A percentile compares a stretch with the other conserved stretches of the same genome.
phyloP scores from a whole-genome alignment of 2,888 invertebrate genomes.

The Muscina levida region DNA sequence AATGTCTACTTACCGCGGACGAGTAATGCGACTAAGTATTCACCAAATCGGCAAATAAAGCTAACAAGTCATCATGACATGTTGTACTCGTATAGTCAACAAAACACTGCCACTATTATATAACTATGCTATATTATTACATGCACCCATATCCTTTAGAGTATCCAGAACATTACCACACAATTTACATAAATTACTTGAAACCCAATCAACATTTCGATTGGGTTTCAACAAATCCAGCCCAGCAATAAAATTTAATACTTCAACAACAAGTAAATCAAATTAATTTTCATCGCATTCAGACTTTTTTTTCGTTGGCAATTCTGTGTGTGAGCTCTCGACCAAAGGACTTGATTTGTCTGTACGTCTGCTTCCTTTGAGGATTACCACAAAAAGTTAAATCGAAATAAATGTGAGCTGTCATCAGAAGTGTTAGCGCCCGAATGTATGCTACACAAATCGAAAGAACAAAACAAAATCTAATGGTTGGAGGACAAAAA shows the following conservation, averaged over 20 bases:
- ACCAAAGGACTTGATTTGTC: background rate
- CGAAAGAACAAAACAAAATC: background rate
- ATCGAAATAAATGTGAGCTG: slow-evolving; percentile 62
- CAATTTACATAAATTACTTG: slow-evolving; percentile 29
- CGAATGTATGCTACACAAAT: slow-evolving; percentile 9
- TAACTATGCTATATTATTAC: no score
- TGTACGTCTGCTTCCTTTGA: background rate
- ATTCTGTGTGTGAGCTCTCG: background rate
- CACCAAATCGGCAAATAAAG: background rate
- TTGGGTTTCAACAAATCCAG: slow-evolving; percentile 28
- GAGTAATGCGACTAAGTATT: background rate
- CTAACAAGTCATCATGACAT: background rate
- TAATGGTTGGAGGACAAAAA: background rate
- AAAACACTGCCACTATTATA: no score
- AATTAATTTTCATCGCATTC: slow-evolving; percentile 41
- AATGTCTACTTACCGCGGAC: background rate
- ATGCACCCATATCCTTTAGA: background rate
- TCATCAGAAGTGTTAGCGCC: slow-evolving; percentile 63
- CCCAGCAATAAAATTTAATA: background rate
- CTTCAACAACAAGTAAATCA: slow-evolving; percentile 38
- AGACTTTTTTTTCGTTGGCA: slow-evolving; percentile 29
- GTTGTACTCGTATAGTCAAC: background rate
- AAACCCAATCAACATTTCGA: slow-evolving; percentile 7
- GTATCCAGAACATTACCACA: background rate
- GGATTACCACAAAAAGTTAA: slow-evolving; percentile 61